Evolutionary conservation across 2,797 vertebrate genomes (phyloP).

Genomic region (Cygnus olor): DNA sequence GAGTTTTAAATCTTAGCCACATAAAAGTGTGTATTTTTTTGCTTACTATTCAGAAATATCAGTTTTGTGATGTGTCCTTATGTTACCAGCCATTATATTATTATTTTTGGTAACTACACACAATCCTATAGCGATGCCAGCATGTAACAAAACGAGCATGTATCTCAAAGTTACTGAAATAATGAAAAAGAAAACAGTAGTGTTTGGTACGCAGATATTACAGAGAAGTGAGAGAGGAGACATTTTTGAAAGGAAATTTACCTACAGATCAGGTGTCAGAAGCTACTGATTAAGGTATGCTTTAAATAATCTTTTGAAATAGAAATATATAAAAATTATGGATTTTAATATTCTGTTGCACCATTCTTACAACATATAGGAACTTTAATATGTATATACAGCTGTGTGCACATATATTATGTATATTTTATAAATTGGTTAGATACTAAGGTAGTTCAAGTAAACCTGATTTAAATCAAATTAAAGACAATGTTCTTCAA

Average conservation of each 20-base stretch:
- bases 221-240: neutral
- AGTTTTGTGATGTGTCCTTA: neutral
- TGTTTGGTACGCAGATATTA: neutral
- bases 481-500: neutral
- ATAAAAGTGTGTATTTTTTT: neutral
- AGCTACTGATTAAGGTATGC: neutral
- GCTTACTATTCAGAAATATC: neutral
- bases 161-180: neutral
- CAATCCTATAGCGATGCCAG: neutral
- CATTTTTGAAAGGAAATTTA: neutral
- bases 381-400: neutral
- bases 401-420: neutral
- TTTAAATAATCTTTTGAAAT: neutral
- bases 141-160: neutral
- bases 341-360: neutral
- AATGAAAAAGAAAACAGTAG: neutral
- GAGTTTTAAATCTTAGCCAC: neutral
- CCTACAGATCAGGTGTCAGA: neutral
- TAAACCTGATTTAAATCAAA: neutral
- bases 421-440: neutral
- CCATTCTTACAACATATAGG: neutral
- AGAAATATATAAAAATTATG: neutral
- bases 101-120: neutral
- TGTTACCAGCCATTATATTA: neutral
- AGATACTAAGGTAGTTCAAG: neutral